Evolutionary conservation across 2,797 vertebrate species (phyloP), one percentile per base, ranked within the genome.

Genomic region (Eurystomus glaucurus): DNA sequence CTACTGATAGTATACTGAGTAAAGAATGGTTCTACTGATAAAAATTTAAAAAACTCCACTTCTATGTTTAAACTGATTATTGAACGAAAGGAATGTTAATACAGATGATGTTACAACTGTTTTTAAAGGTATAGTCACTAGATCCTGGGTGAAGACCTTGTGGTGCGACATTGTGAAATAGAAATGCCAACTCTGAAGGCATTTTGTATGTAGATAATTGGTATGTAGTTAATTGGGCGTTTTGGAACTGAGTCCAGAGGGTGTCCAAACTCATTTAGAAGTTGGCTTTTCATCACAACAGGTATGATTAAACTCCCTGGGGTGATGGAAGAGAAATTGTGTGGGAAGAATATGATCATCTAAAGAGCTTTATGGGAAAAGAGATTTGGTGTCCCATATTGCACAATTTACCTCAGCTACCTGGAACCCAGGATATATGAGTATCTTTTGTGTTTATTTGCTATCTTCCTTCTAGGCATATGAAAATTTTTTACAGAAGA

Each of bases 211-310:
- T 51, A 82, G 92, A 55, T 91, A 95, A 95, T 91, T 96, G 75
- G 45, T 76, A 70, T 50, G 76, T 50, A 91, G 65, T 92, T 76
- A 93, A 95, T 80, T 95, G 76, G 39, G 66, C 1, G 0, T 94
- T 92, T 92, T 97, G 94, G 93, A 96, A 84, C 46, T 57, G 70
- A 94, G 93, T 94, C 91, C 90, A 95, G 90, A 97, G 88, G 78
- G 70, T 90, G 93, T 92, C 88, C 96, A 96, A 92, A 95, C 81
- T 96, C 81, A 97, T 95, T 93, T 94, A 72, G 89, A 93, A 82
- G 50, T 52, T 95, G 94, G 86, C 88, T 95, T 91, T 94, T 92
- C 90, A 95, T 91, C 91, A 93, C 62, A 96, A 93, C 60, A 48
- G 31, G 57, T 90, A 93, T 97, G 95, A 95, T 95, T 95, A 95